A percentile compares a stretch with the other conserved stretches of the same genome.
These are phyloP conservation scores for Catalaphyllia jardinei DNA, from an alignment of 64 coral and sea anemone species.

Conservation along the genomic window DNA sequence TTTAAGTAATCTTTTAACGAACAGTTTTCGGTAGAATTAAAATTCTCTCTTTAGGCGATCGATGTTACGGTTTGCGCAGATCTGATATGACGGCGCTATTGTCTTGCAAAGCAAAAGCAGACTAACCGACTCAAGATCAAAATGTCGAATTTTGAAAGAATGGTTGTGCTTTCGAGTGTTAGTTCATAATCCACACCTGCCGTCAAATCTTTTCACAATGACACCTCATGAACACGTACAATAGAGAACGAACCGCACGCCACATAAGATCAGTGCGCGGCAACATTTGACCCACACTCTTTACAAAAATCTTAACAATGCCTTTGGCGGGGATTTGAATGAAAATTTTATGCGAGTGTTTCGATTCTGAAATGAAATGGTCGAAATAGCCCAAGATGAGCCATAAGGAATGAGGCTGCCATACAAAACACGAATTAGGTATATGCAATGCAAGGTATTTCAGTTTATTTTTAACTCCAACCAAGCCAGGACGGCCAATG, in stretches of 20 bases:
- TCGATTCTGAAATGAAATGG: not conserved
- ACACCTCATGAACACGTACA: not conserved
- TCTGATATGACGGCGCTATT: not conserved
- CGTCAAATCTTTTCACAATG: not conserved
- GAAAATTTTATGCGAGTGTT: not conserved
- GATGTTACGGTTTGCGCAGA: not conserved
- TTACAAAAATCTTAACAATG: not conserved
- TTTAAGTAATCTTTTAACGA: not conserved
- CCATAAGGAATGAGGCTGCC: not conserved
- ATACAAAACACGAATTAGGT: not conserved
- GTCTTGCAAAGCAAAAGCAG: not conserved
- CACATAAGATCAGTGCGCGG: not conserved
- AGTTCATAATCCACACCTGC: not conserved
- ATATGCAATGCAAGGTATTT: not conserved
- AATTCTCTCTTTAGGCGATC: not conserved
- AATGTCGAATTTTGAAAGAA: not conserved
- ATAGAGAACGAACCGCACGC: not conserved
- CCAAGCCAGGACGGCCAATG: not conserved
- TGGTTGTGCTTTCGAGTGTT: constrained; percentile 24
- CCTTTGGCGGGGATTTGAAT: not conserved
- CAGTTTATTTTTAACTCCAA: not conserved
- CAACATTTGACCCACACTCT: not conserved
- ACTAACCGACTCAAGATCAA: not conserved
- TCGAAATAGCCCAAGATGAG: not conserved
- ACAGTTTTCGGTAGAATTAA: not conserved